phyloP scores from a whole-genome alignment of 2,797 vertebrate species.

The Enteromius argenteus region DNA sequence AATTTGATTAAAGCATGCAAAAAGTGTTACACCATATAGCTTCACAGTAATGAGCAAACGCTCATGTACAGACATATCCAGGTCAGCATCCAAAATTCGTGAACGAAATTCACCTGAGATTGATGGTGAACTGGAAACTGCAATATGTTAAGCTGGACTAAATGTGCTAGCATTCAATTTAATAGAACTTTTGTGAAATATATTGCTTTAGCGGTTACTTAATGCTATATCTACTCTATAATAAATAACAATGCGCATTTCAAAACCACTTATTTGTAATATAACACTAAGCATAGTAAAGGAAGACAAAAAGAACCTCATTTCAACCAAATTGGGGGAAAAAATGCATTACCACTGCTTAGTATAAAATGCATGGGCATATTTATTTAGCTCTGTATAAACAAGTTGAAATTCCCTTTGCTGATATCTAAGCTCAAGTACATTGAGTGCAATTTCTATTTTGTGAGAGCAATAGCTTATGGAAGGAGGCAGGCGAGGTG shows the following conservation, averaged over 20 bases:
- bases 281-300: constrained; percentile 19
- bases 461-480: constrained; percentile 28
- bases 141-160: constrained; percentile 1
- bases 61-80: constrained; percentile 8
- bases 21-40: constrained; percentile 29
- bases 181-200: not conserved
- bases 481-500: constrained; percentile 28
- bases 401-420: constrained; percentile 7
- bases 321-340: constrained; percentile 5
- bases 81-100: not conserved
- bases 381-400: constrained; percentile 17
- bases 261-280: constrained; percentile 11
- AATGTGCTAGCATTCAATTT: not conserved
- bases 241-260: not conserved
- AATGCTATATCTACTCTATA: constrained; percentile 9
- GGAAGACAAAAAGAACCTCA: not conserved
- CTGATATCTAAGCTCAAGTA: constrained; percentile 44
- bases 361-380: constrained; percentile 16
- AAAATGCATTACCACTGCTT: constrained; percentile 1
- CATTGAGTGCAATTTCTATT: constrained; percentile 36
- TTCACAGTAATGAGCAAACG: constrained; percentile 3
- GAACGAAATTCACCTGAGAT: constrained; percentile 8
- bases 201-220: constrained; percentile 18
- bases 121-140: constrained; percentile 21
- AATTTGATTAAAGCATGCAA: constrained; percentile 22